phyloP scores from a whole-genome alignment of 2,113 vertebrate species.

The Junco hyemalis region DNA sequence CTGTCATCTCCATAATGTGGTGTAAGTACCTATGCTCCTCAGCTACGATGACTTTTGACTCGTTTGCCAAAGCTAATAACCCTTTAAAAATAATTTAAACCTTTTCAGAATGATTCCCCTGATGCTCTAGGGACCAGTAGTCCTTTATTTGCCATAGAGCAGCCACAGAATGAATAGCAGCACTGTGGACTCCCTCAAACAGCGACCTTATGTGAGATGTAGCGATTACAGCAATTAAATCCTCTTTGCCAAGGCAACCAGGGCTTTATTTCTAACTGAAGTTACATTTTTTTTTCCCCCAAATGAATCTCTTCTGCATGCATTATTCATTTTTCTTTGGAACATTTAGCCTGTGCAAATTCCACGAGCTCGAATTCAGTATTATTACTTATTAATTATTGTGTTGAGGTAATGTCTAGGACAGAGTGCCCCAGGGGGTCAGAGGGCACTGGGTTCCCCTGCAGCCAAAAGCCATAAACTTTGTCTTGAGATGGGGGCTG shows the following conservation, averaged over 20 bases:
- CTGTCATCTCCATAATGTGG: neutral
- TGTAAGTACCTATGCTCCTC: conserved; percentile 17
- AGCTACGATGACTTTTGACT: conserved; percentile 26
- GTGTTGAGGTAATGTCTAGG: conserved; percentile 7
- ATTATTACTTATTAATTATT: conserved; percentile 46
- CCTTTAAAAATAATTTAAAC: conserved; percentile 38
- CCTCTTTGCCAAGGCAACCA: conserved; percentile 55
- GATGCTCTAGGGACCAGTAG: conserved; percentile 21
- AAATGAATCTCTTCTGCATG: conserved; percentile 34
- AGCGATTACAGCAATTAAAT: conserved; percentile 55
- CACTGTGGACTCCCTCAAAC: conserved; percentile 43
- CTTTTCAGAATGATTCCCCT: neutral
- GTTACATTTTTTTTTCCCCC: neutral
- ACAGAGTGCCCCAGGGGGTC: neutral
- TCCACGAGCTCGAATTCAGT: neutral
- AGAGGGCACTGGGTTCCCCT: neutral
- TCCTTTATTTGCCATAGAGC: conserved; percentile 38
- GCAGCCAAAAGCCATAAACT: neutral
- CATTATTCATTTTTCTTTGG: conserved; percentile 53
- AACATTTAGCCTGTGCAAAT: neutral
- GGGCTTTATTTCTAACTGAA: conserved; percentile 48
- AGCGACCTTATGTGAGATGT: conserved; percentile 53
- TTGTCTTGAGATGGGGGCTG: neutral
- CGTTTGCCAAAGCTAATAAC: conserved; percentile 55
- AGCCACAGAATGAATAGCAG: conserved; percentile 25